phyloP scores from a whole-genome alignment of 2,113 vertebrate genomes.

The Pungitius pungitius region DNA sequence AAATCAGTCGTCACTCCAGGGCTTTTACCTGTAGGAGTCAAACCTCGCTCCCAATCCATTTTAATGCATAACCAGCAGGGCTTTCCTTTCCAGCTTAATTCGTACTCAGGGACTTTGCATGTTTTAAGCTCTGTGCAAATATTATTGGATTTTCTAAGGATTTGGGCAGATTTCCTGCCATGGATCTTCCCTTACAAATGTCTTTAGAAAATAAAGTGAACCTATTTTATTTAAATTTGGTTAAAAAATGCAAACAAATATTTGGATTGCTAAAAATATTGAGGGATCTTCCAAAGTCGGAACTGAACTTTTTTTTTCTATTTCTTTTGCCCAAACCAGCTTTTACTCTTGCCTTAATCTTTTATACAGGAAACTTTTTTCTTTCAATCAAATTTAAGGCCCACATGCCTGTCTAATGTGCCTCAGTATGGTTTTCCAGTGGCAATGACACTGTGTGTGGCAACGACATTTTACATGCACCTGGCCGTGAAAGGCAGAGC shows the following conservation, averaged over 20 bases:
- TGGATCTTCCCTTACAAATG: constrained; percentile 83
- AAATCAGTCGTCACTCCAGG: constrained; percentile 67
- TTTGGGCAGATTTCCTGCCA: constrained; percentile 83
- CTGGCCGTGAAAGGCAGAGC: constrained; percentile 71
- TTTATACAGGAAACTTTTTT: constrained; percentile 37
- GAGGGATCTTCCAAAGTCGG: constrained; percentile 65
- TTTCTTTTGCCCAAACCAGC: constrained; percentile 41
- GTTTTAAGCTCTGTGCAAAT: constrained; percentile 87
- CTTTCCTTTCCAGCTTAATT: constrained; percentile 84
- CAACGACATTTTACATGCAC: constrained; percentile 51
- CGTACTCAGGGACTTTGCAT: constrained; percentile 84
- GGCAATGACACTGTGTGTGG: constrained; percentile 74
- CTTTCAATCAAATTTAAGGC: constrained; percentile 38
- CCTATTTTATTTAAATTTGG: constrained; percentile 81
- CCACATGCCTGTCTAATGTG: constrained; percentile 52
- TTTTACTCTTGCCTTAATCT: constrained; percentile 65
- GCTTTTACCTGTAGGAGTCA: constrained; percentile 83
- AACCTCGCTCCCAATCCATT: constrained; percentile 81
- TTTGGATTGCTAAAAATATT: constrained; percentile 76
- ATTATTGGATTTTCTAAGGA: constrained; percentile 86
- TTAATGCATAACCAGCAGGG: constrained; percentile 83
- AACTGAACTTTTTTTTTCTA: constrained; percentile 68
- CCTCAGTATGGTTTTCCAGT: constrained; percentile 63
- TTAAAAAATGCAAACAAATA: constrained; percentile 80
- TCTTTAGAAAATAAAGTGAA: constrained; percentile 85